These are phyloP conservation scores for Haliclystus octoradiatus DNA, from an alignment of 30 jellyfish, hydroid and myxozoan genomes.

Conservation along the genomic window DNA sequence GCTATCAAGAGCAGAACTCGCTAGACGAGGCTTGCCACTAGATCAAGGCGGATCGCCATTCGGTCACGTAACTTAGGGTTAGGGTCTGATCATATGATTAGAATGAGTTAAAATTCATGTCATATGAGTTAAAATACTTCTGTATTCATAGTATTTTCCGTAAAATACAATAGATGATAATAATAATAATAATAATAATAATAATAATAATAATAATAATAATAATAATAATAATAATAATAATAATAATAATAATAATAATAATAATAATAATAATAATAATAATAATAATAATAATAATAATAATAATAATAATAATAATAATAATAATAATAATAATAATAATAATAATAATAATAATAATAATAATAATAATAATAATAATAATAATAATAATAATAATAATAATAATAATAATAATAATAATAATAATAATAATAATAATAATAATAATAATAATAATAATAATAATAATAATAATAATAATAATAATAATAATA, in stretches of 20 bases:
- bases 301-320: slow-evolving; percentile 3
- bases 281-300: slow-evolving; percentile 1
- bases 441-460: background rate
- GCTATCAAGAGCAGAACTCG: too few relatives aligned
- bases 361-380: slow-evolving; percentile 1
- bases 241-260: slow-evolving; percentile 6
- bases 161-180: too few relatives aligned
- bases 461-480: background rate
- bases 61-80: too few relatives aligned
- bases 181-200: background rate
- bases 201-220: slow-evolving; percentile 6
- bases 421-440: slow-evolving; percentile 1
- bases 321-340: slow-evolving; percentile 1
- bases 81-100: too few relatives aligned
- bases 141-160: too few relatives aligned
- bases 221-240: slow-evolving; percentile 5
- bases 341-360: background rate
- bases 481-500: background rate
- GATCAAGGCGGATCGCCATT: too few relatives aligned
- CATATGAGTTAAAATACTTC: too few relatives aligned
- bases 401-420: slow-evolving; percentile 2
- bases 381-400: slow-evolving; percentile 1
- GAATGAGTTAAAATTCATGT: too few relatives aligned
- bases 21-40: too few relatives aligned
- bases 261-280: slow-evolving; percentile 6